phyloP scores from a whole-genome alignment of 2,888 invertebrate species.

The Clanis bilineata region DNA sequence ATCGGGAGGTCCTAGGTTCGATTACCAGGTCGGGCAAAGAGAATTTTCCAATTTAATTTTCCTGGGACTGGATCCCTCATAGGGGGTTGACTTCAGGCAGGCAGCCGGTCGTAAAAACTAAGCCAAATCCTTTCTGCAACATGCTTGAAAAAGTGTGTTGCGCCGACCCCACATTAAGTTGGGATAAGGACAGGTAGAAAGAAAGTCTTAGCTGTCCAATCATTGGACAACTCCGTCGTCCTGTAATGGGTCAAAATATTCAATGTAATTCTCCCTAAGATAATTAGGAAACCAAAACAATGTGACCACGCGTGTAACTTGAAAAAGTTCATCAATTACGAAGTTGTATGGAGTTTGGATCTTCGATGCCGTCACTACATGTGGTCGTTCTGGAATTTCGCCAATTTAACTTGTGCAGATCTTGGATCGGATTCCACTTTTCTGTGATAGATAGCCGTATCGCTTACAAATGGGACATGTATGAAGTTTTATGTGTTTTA shows the following conservation, averaged over 20 bases:
- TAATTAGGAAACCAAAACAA: background rate
- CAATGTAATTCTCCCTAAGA: background rate
- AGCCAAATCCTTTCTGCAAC: too few species aligned
- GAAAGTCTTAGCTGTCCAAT: too few species aligned
- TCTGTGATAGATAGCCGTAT: background rate
- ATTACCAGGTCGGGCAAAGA: too few species aligned
- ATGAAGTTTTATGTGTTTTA: background rate
- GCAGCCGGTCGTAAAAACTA: too few species aligned
- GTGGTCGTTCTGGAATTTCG: slow-evolving; percentile 13
- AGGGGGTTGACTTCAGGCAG: too few species aligned
- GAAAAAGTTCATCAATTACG: slow-evolving; percentile 9
- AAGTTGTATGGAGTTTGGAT: background rate
- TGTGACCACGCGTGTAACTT: slow-evolving; percentile 4
- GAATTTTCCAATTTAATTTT: too few species aligned
- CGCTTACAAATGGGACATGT: background rate
- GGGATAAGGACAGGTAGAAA: too few species aligned
- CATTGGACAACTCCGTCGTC: too few species aligned
- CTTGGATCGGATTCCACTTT: background rate
- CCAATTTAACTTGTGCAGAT: slow-evolving; percentile 21
- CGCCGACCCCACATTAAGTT: too few species aligned
- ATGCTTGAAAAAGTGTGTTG: too few species aligned
- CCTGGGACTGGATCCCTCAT: too few species aligned
- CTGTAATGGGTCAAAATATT: background rate
- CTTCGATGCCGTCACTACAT: slow-evolving; percentile 1
- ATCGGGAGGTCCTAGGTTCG: too few species aligned